Evolutionary conservation across 2,797 vertebrate genomes (phyloP).

Genomic region (Acomys russatus): DNA sequence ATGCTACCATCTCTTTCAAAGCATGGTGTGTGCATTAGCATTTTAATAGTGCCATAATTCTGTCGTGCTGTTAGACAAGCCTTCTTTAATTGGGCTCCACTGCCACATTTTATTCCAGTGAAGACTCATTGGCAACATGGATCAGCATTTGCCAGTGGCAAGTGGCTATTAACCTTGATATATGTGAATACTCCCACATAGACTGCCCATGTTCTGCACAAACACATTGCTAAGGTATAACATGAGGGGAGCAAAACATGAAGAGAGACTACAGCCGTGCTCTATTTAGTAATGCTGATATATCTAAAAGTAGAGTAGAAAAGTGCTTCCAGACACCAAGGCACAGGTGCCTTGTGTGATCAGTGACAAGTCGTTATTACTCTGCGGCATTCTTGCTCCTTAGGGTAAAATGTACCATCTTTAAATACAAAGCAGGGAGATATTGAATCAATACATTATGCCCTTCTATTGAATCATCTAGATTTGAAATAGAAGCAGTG

Average conservation of each 20-base stretch:
- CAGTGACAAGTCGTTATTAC: background rate
- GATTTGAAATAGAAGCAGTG: background rate
- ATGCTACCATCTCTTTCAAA: slow-evolving; percentile 75
- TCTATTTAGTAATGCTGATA: slow-evolving; percentile 8
- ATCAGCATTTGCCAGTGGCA: slow-evolving; percentile 71
- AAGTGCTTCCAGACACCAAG: background rate
- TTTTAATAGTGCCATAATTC: slow-evolving; percentile 79
- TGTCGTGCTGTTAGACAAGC: slow-evolving; percentile 53
- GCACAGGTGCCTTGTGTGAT: background rate
- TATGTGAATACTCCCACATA: slow-evolving; percentile 19
- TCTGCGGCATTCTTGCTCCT: background rate
- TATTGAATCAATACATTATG: background rate
- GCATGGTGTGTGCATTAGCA: slow-evolving; percentile 70
- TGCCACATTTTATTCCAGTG: slow-evolving; percentile 76
- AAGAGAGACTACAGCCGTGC: background rate
- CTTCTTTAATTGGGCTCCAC: slow-evolving; percentile 74
- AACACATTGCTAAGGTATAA: background rate
- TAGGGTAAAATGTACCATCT: background rate
- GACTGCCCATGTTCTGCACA: background rate
- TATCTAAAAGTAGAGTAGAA: background rate
- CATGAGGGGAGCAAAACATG: background rate
- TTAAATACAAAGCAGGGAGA: background rate
- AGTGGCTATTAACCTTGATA: slow-evolving; percentile 78
- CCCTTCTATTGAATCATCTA: background rate
- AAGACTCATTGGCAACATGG: slow-evolving; percentile 62